phyloP scores from a whole-genome alignment of 2,797 vertebrate species.

The Scarus forsteni region DNA sequence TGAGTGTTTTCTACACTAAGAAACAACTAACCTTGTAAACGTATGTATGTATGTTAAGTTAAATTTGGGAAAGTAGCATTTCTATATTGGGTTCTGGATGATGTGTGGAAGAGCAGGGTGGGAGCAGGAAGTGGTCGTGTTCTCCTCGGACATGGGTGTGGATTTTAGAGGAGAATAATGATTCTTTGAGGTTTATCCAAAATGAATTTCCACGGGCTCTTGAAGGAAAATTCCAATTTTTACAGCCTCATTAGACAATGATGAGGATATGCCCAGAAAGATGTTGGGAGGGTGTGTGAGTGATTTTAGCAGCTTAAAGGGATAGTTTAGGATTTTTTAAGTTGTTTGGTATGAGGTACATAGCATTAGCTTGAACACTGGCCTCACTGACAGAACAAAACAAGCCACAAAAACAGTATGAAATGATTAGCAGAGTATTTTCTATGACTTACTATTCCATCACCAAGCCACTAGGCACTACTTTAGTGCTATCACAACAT shows the following conservation, averaged over 20 bases:
- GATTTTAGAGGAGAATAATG: constrained; percentile 57
- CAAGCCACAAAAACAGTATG: no score
- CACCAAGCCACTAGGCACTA: no score
- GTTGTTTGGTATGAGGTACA: no score
- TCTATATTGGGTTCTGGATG: constrained; percentile 11
- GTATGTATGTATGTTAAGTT: neutral
- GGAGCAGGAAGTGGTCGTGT: constrained; percentile 3
- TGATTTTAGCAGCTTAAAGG: constrained; percentile 4
- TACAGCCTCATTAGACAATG: constrained; percentile 22
- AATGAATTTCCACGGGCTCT: constrained; percentile 34
- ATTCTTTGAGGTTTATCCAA: constrained; percentile 41
- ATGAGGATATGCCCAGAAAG: constrained; percentile 8
- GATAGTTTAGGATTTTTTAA: no score
- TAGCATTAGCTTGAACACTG: no score
- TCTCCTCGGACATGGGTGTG: constrained; percentile 56
- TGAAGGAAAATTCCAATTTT: constrained; percentile 36
- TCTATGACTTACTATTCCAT: no score
- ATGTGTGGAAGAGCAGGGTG: constrained; percentile 21
- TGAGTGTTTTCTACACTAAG: constrained; percentile 2
- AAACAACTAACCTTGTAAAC: constrained; percentile 1
- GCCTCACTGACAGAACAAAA: no score
- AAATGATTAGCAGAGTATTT: no score
- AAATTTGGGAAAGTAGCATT: constrained; percentile 11
- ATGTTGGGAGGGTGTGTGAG: constrained; percentile 22
- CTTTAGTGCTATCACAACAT: no score